phyloP scores from a whole-genome alignment of 2,113 vertebrate species.

The Bos indicus region DNA sequence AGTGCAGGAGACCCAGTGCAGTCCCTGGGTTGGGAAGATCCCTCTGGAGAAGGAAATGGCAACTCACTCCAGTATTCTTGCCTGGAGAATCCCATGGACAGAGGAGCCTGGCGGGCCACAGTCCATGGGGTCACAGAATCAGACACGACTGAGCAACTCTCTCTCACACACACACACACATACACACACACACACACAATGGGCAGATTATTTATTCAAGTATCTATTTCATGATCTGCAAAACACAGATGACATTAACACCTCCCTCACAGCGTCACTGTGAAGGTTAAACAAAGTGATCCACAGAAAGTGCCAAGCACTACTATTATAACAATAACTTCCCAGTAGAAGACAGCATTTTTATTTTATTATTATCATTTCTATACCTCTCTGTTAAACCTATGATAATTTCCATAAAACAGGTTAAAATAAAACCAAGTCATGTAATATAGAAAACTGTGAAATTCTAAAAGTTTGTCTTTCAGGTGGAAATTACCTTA shows the following conservation, averaged over 20 bases:
- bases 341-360: background rate
- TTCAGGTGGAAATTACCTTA: slow-evolving; percentile 32
- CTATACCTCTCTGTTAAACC: background rate
- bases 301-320: background rate
- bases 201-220: background rate
- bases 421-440: background rate
- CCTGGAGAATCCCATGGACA: background rate
- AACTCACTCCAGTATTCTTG: background rate
- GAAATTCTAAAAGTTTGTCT: background rate
- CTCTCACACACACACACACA: too few species aligned
- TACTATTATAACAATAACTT: background rate
- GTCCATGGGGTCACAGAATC: background rate
- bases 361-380: background rate
- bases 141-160: background rate
- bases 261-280: background rate
- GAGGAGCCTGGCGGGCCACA: background rate
- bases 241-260: background rate
- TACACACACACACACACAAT: background rate
- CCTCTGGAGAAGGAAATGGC: background rate
- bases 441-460: background rate
- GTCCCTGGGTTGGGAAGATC: background rate
- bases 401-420: background rate
- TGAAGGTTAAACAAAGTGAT: background rate
- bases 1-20: background rate
- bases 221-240: background rate